Evolutionary conservation across 2,113 vertebrate genomes (phyloP).

Genomic region (Tachysurus vachellii): DNA sequence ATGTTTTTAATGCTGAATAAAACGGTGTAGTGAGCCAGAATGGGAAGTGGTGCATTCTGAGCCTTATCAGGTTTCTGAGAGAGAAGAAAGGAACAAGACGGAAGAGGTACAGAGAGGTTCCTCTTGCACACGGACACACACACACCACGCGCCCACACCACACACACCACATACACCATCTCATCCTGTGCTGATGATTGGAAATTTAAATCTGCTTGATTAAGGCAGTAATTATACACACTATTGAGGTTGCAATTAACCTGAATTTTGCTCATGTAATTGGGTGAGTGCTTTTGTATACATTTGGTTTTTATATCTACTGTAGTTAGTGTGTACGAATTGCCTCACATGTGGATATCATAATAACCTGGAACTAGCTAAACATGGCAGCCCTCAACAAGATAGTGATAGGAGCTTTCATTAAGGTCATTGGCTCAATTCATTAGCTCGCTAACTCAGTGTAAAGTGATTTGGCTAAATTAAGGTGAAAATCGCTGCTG

Average conservation of each 20-base stretch:
- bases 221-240: constrained; percentile 47
- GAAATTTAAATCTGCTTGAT: constrained; percentile 41
- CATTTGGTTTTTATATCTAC: not conserved
- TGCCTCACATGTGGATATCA: not conserved
- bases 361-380: not conserved
- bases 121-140: not conserved
- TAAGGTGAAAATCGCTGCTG: not conserved
- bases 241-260: constrained; percentile 62
- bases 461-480: not conserved
- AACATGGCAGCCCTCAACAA: not conserved
- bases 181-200: constrained; percentile 8
- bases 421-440: too few species aligned
- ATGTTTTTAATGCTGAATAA: not conserved
- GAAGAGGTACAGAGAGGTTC: not conserved
- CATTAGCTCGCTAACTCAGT: too few species aligned
- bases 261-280: constrained; percentile 33
- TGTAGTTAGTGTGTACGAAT: not conserved
- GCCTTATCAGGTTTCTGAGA: not conserved
- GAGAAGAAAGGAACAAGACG: not conserved
- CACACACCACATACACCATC: not conserved
- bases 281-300: not conserved
- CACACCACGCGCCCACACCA: not conserved
- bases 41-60: not conserved
- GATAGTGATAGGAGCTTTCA: not conserved
- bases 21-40: not conserved